A percentile compares a stretch with the other conserved stretches of the same genome.
These are phyloP conservation scores for Cotesia chilonis DNA, from an alignment of 1,140 invertebrate genomes.

Conservation along the genomic window DNA sequence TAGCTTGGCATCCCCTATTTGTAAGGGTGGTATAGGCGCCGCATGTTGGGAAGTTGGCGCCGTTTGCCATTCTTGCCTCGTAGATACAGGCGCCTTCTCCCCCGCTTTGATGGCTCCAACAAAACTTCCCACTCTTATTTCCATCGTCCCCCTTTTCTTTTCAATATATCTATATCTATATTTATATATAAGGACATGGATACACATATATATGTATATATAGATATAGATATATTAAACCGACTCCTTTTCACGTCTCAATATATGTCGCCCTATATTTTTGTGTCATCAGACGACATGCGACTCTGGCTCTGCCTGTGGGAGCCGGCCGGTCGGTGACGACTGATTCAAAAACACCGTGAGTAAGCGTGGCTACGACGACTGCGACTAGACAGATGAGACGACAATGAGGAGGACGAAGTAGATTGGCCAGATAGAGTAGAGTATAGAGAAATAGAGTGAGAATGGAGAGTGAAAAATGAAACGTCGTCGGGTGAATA, in stretches of 20 bases:
- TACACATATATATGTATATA: neutral
- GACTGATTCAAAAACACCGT: slow-evolving; percentile 15
- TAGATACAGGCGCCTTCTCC: slow-evolving; percentile 36
- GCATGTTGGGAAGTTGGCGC: slow-evolving; percentile 36
- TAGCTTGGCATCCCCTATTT: slow-evolving; percentile 34
- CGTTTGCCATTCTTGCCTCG: slow-evolving; percentile 33
- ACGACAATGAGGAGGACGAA: too few relatives aligned
- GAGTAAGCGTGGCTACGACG: too few relatives aligned
- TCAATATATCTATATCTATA: slow-evolving; percentile 18
- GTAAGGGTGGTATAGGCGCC: slow-evolving; percentile 35
- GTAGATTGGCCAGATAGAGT: too few relatives aligned
- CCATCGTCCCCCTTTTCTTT: neutral
- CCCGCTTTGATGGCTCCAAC: slow-evolving; percentile 22
- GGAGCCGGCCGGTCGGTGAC: neutral
- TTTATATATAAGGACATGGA: neutral
- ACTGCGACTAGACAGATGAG: too few relatives aligned
- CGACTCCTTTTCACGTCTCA: too few relatives aligned
- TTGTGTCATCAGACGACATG: slow-evolving; percentile 7
- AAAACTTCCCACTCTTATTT: slow-evolving; percentile 25
- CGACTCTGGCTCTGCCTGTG: too few relatives aligned
- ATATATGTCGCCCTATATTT: slow-evolving; percentile 12
- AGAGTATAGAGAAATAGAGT: too few relatives aligned
- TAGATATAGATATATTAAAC: neutral
- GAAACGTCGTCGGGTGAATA: slow-evolving; percentile 1
- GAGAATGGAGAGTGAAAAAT: neutral